phyloP scores from a whole-genome alignment of 2,888 invertebrate genomes.

The Noctua janthina region DNA sequence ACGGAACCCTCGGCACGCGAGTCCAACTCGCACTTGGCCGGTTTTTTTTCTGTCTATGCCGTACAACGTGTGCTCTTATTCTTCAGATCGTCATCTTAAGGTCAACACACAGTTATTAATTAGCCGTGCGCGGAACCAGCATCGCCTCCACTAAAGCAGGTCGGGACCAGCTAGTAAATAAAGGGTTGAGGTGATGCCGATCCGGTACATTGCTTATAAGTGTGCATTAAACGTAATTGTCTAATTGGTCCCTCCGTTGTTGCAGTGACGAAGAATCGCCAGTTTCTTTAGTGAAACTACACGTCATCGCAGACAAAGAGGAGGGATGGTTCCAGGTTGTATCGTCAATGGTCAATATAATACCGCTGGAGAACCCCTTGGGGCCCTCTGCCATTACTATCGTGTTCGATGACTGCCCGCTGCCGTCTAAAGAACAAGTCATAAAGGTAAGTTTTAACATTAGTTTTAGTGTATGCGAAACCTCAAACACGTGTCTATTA shows the following conservation, averaged over 20 bases:
- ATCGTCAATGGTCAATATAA: constrained; percentile 94
- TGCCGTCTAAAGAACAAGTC: constrained; percentile 94
- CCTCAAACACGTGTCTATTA: no score
- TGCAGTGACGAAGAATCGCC: constrained; percentile 97
- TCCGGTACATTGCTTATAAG: not conserved
- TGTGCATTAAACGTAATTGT: not conserved
- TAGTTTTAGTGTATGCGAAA: no score
- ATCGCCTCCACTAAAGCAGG: not conserved
- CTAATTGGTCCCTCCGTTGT: constrained; percentile 52
- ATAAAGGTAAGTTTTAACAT: constrained; percentile 91
- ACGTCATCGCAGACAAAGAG: constrained; percentile 96
- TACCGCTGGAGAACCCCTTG: constrained; percentile 95
- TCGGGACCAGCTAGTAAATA: not conserved
- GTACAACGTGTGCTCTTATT: not conserved
- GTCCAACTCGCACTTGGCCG: not conserved
- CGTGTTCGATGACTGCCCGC: constrained; percentile 96
- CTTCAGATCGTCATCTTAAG: not conserved
- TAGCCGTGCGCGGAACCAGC: not conserved
- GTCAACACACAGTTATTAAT: not conserved
- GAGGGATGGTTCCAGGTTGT: constrained; percentile 98
- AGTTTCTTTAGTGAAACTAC: constrained; percentile 94
- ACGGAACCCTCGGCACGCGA: no score
- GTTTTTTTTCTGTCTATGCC: not conserved
- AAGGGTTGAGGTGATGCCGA: not conserved
- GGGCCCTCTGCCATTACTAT: constrained; percentile 97